Evolutionary conservation across 2,113 vertebrate species (phyloP).

Genomic region (Indicator indicator): DNA sequence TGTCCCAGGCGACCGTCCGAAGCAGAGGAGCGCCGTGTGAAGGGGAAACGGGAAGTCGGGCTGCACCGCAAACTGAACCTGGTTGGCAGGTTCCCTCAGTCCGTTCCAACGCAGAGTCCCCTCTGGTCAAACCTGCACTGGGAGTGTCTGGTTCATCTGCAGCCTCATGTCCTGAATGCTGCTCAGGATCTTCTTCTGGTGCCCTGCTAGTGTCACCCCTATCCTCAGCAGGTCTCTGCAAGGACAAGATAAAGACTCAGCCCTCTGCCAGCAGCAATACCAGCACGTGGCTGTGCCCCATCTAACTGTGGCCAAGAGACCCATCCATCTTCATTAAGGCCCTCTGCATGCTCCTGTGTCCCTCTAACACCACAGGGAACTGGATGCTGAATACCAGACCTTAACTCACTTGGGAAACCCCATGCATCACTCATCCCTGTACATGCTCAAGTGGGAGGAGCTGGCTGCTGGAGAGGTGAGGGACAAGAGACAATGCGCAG

Average conservation of each 20-base stretch:
- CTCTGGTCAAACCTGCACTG: slow-evolving; percentile 93
- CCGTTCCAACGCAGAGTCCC: slow-evolving; percentile 61
- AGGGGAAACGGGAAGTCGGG: slow-evolving; percentile 79
- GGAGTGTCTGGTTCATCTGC: slow-evolving; percentile 99
- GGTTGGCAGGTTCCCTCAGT: slow-evolving; percentile 78
- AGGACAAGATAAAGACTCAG: slow-evolving; percentile 4
- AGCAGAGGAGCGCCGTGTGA: slow-evolving; percentile 75
- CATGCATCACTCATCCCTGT: background rate
- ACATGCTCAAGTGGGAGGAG: rapidly evolving
- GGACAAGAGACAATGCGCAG: background rate
- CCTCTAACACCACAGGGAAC: background rate
- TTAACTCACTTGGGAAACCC: background rate
- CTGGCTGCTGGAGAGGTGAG: background rate
- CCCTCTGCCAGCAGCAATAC: background rate
- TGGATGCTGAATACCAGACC: background rate
- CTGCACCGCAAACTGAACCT: slow-evolving; percentile 87
- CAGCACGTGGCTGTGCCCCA: background rate
- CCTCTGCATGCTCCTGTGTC: background rate
- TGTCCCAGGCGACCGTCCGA: slow-evolving; percentile 69
- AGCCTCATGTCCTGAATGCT: slow-evolving; percentile 99
- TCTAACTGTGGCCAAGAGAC: background rate
- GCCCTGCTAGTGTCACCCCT: slow-evolving; percentile 96
- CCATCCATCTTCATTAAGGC: background rate
- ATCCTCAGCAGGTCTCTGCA: slow-evolving; percentile 96
- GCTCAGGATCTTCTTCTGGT: slow-evolving; percentile 99